Evolutionary conservation across 2,113 vertebrate genomes (phyloP), one percentile per base, ranked within the genome.

Genomic region (Regulus satrapa): DNA sequence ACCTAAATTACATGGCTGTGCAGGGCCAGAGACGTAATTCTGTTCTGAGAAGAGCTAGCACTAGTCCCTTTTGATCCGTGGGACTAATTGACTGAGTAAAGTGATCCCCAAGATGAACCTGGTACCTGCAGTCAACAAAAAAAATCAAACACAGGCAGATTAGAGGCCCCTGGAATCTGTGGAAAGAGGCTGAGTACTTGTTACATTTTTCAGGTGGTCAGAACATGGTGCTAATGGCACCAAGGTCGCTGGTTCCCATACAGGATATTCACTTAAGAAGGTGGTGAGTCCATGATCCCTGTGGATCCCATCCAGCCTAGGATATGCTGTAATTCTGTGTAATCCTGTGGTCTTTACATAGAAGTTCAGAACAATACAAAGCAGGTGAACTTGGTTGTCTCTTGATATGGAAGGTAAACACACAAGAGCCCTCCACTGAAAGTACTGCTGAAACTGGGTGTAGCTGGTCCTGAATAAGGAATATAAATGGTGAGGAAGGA

Each of bases 241-340:
- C 93, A 85, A 91, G 89, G 94, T 96, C 17, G 2, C 83, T 90
- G 87, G 92, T 94, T 66, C 92, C 94, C 5, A 10, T 48, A 91
- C 32, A 88, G 90, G 93, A 74, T 83, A 49, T 11, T 52, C 16
- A 9, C 11, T 14, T 4, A 6, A 24, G 18, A 18, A 24, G 2
- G 6, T 26, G 4, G 31, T 13, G 38, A 40, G 29, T 74, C 32
- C 3, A 0, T 52, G 38, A 20, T 52, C 38, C 15, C 10, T 16
- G 6, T 54, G 46, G n/a, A 26, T 36, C 49, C 31, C 2, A 1
- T 64, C 14, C 43, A 36, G 55, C 29, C 43, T 5, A 31, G 46
- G 41, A 40, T 26, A 68, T 75, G 61, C 25, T 40, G 51, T 51
- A 26, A 36, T 36, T 51, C 21, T 36, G 32, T 19, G 51, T 16